Base-by-base conservation (phyloP, 2,797 vertebrate genomes). In the Mastacembelus armatus region DNA sequence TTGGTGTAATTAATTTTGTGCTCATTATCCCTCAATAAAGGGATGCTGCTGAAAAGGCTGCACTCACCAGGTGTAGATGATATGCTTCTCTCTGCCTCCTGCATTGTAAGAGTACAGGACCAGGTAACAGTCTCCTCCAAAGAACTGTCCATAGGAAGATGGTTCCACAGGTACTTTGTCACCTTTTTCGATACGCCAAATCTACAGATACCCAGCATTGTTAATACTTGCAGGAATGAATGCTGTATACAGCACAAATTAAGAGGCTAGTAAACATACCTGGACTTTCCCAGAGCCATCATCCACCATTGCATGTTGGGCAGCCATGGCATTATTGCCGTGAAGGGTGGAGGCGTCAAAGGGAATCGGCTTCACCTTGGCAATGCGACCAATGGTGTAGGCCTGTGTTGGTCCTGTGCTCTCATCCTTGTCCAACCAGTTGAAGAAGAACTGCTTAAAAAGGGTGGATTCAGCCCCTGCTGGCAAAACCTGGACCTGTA, bases 71-170 rank as follows among this genome's bases (percentile, higher is more conserved):
- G 71, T 93, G 81, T 95, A 95, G 87, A 95, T 94, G 78, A 94
- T 89, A 32, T 91, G 79, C 71, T 85, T 85, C 58, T 87, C 61
- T 54, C 18, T 84, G 57, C 80, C 18, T 52, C 77, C 88, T 0
- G 8, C 1, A 0, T 66, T 80, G 81, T 94, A 95, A 56, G 82
- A 52, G 88, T 95, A 95, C 52, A 86, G 85, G 68, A 95, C 77
- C 84, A 95, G 81, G 84, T 95, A 95, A 59, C 93, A 94, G 89
- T 95, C 94, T 19, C 94, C 94, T 69, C 94, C 94, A 60, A 59
- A 94, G 82, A 95, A 94, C 38, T 95, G 91, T 10, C 93, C 93
- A 4, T 92, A 73, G 11, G 7, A 80, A 43, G 85, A 85, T 1
- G 56, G 18, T 5, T 94, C 89, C 68, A 95, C 88, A 1, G 62